phyloP scores from a whole-genome alignment of 2,888 invertebrate genomes.

The Anoplius nigerrimus region DNA sequence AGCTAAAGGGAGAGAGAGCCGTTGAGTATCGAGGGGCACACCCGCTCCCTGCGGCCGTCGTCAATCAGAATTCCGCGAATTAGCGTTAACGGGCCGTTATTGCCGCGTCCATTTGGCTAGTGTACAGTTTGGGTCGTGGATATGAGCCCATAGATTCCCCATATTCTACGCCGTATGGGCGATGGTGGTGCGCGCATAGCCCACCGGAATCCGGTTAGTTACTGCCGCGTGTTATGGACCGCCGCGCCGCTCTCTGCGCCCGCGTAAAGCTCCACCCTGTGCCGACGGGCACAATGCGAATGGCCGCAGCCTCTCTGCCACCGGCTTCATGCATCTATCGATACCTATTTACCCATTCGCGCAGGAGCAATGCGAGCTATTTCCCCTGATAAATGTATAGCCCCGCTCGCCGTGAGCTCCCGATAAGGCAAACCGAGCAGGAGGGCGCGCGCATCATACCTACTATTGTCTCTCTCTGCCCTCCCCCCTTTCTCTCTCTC shows the following conservation, averaged over 20 bases:
- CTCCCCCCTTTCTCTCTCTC: no score
- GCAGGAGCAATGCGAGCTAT: conserved; percentile 55
- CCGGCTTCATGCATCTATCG: conserved; percentile 58
- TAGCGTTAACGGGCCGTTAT: conserved; percentile 76
- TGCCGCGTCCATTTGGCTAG: conserved; percentile 75
- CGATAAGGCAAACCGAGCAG: conserved; percentile 11
- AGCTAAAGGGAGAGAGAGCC: conserved; percentile 27
- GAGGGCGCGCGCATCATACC: neutral
- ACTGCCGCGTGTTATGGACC: conserved; percentile 71
- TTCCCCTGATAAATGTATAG: conserved; percentile 48
- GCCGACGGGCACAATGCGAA: conserved; percentile 55
- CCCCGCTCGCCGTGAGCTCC: neutral
- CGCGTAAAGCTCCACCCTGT: conserved; percentile 63
- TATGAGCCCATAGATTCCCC: conserved; percentile 75
- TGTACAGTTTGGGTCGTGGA: conserved; percentile 72
- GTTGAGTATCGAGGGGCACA: conserved; percentile 49
- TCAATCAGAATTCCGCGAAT: conserved; percentile 76
- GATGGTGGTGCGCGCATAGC: conserved; percentile 67
- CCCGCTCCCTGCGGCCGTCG: conserved; percentile 67
- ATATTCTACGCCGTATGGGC: conserved; percentile 70
- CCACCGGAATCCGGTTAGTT: conserved; percentile 74
- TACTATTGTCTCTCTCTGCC: no score
- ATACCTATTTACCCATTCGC: conserved; percentile 59
- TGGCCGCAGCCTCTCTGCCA: conserved; percentile 58
- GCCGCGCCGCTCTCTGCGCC: conserved; percentile 46